Evolutionary conservation across 2,888 invertebrate species (phyloP), one percentile per base, ranked within the genome.

Genomic region (Cerastoderma edule): DNA sequence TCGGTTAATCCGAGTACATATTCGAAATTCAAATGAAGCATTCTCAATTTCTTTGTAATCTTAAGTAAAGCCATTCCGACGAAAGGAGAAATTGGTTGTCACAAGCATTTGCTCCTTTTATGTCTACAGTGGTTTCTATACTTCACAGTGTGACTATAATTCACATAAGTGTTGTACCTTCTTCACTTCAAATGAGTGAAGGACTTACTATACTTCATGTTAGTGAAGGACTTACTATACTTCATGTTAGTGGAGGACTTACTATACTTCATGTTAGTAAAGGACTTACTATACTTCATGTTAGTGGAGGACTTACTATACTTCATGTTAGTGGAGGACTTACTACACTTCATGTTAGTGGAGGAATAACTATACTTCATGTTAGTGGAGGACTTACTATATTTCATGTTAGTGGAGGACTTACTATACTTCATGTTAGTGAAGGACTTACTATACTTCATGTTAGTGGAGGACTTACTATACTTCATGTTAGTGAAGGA

Each of bases 31-130:
- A 13, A 50, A 50, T 50, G 8, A n/a, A 50, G 5, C 5, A 50
- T n/a, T n/a, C n/a, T n/a, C 50, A 16, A n/a, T n/a, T 13, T 8
- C 5, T n/a, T n/a, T 24, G 24, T 24, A 50, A 27, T 24, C 24
- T 53, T 53, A 30, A 10, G 32, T 30, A 56, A 56, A 56, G n/a
- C n/a, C 30, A 56, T 56, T 30, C 2, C 19, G 56, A 24, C 28
- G 30, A 5, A 56, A 56, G 2, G 56, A 56, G 56, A 56, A 30
- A 56, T 28, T 56, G 56, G 22, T 22, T 10, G 50, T 50, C 10
- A 2, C 24, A 10, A 22, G 50, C 32, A 56, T 19, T 56, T 56
- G 28, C 1, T 56, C 30, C 56, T 30, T 56, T 56, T 56, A n/a
- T n/a, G n/a, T 16, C 30, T 32, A 30, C 30, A 3, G 30, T 56